Evolutionary conservation across 2,113 vertebrate species (phyloP).

Genomic region (Neotragus pygmaeus): DNA sequence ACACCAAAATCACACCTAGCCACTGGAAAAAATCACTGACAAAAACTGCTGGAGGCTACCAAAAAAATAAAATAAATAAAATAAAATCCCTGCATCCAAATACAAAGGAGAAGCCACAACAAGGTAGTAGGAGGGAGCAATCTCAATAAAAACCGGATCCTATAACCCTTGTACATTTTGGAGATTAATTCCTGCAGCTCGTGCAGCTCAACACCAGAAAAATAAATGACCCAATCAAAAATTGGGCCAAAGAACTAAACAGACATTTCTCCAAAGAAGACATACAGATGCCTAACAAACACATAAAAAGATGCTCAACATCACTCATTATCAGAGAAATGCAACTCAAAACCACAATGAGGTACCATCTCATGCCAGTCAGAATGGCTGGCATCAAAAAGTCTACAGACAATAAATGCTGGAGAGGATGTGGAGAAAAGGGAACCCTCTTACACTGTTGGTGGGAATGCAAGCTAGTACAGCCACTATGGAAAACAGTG

Average conservation of each 20-base stretch:
- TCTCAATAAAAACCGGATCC: not conserved
- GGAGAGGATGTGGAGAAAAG: not conserved
- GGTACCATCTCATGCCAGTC: not conserved
- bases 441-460: not conserved
- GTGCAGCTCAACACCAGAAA: not conserved
- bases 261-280: not conserved
- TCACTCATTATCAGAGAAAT: not conserved
- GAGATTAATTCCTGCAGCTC: not conserved
- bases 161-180: not conserved
- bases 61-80: not conserved
- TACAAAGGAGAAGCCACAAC: not conserved
- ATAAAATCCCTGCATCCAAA: not conserved
- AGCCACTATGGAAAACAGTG: not conserved
- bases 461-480: not conserved
- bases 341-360: not conserved
- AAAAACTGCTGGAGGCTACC: not conserved
- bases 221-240: not conserved
- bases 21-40: not conserved
- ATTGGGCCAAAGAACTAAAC: not conserved
- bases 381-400: not conserved
- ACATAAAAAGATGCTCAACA: not conserved
- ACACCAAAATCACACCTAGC: not conserved
- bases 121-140: not conserved
- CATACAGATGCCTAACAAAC: not conserved
- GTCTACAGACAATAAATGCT: not conserved